phyloP scores from a whole-genome alignment of 2,888 invertebrate species.

The Netelia fuscicornis region DNA sequence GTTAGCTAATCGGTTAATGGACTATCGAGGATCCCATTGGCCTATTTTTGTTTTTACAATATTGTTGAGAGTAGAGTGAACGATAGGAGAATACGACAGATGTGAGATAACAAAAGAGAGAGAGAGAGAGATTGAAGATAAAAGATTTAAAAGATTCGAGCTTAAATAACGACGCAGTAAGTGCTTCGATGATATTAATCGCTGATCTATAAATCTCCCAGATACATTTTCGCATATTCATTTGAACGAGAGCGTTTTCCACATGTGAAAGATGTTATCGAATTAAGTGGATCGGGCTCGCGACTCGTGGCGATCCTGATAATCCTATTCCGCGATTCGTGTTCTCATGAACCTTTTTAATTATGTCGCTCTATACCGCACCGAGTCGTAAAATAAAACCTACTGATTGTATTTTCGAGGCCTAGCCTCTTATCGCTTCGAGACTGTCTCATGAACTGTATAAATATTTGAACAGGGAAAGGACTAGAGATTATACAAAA shows the following conservation, averaged over 20 bases:
- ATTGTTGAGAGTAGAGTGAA: too few species aligned
- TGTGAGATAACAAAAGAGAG: too few species aligned
- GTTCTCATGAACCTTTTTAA: not conserved
- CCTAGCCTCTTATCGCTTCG: conserved; percentile 35
- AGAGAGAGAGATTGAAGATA: too few species aligned
- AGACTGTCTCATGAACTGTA: conserved; percentile 25
- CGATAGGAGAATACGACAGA: too few species aligned
- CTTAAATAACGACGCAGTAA: not conserved
- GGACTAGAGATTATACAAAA: not conserved
- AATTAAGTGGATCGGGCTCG: conserved; percentile 8
- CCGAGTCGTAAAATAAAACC: conserved; percentile 22
- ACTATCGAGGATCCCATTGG: not conserved
- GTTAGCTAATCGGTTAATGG: not conserved
- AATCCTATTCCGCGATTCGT: not conserved
- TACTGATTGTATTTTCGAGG: conserved; percentile 22
- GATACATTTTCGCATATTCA: not conserved
- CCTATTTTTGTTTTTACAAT: not conserved
- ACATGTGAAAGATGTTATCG: not conserved
- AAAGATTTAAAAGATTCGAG: too few species aligned
- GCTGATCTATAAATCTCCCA: conserved; percentile 17
- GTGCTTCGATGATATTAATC: conserved; percentile 29
- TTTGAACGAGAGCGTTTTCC: conserved; percentile 13
- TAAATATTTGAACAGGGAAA: not conserved
- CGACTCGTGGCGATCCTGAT: not conserved
- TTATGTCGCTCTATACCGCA: not conserved